Evolutionary conservation across 1,140 invertebrate species (phyloP), one percentile per base, ranked within the genome.

Genomic region (Drosophila paulistorum): DNA sequence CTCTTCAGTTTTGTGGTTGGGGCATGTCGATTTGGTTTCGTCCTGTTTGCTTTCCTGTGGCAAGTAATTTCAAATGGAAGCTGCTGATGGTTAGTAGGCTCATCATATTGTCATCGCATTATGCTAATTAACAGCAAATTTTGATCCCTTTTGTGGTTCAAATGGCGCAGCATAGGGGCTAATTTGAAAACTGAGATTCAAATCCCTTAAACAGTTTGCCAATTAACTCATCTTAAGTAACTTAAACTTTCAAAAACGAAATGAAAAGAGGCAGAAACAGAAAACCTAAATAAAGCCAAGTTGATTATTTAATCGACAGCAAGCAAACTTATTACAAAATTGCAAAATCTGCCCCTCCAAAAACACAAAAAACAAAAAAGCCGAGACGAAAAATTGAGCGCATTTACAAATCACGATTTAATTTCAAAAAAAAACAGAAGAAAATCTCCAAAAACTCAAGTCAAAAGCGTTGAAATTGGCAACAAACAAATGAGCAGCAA

Each of bases 401-500:
- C 83, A 86, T 86, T 86, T 86, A 86, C 83, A 86, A 86, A 86
- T 86, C 83, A 86, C 83, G 83, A 86, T 86, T 86, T 87, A 86
- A 87, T 86, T 86, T 86, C 70, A 66, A 77, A 66, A 77, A 71
- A 71, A 81, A 76, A 57, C 48, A 67, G 71, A 77, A 75, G 82
- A 71, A 81, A 76, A 61, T 33, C 66, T 37, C 35, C 10, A 39
- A 39, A 39, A 39, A 39, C 37, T 39, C 37, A 77, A 63, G 67
- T 75, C 48, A 82, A 76, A 77, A 86, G 83, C 83, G 76, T 87
- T 87, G 84, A 89, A 80, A 89, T 87, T 89, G 83, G 84, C 83
- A 89, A 89, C 84, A 87, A 83, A 87, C 83, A 87, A 87, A 87
- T 87, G 72, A 87, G 79, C 58, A 73, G 20, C 33, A 7, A 7